Conservation (phyloP, 2,113 vertebrate species). For the Pomatostomus ruficeps region DNA sequence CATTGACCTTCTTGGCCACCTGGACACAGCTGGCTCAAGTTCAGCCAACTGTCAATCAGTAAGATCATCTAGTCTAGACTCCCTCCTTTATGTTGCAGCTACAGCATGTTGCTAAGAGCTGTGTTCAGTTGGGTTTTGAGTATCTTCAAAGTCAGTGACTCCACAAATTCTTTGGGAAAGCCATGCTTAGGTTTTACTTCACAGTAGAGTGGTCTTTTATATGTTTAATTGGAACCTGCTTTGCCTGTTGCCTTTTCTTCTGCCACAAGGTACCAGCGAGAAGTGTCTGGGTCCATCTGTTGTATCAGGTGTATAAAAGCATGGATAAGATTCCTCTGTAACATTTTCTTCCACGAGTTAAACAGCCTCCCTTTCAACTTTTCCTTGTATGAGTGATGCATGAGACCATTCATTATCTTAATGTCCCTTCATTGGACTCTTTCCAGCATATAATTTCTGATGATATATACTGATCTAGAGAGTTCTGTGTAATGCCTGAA, state of each 20-base stretch:
- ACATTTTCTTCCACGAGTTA: neutral
- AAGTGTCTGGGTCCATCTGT: neutral
- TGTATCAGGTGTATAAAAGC: neutral
- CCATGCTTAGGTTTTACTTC: neutral
- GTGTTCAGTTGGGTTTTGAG: neutral
- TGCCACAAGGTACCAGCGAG: neutral
- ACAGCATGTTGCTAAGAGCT: neutral
- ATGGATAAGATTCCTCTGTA: neutral
- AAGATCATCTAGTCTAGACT: neutral
- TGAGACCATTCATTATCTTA: accelerated
- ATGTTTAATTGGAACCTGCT: neutral
- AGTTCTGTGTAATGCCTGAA: neutral
- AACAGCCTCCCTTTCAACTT: neutral
- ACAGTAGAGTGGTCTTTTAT: neutral
- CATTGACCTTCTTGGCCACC: neutral
- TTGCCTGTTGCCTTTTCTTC: neutral
- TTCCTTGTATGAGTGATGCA: accelerated
- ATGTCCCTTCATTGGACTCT: accelerated
- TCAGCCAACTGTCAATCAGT: neutral
- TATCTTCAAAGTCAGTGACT: neutral
- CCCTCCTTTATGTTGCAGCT: neutral
- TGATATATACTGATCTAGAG: neutral
- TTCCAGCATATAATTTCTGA: neutral
- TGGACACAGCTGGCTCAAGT: neutral
- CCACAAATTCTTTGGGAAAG: neutral